phyloP scores from a whole-genome alignment of 2,888 invertebrate species.

The Lithosia quadra region DNA sequence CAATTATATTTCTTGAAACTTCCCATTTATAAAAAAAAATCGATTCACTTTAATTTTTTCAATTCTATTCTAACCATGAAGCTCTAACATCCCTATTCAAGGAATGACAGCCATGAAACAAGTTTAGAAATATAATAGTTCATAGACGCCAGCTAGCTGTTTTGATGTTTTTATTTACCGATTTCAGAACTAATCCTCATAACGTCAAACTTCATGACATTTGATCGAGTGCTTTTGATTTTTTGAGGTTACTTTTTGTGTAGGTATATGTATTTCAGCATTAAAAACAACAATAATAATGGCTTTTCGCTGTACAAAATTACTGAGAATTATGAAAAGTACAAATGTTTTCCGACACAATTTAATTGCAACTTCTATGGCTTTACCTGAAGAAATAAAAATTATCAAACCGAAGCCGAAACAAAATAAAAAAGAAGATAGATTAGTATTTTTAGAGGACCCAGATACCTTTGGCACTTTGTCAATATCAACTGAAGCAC shows the following conservation, averaged over 20 bases:
- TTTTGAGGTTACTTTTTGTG: conserved; percentile 34
- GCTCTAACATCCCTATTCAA: too few species aligned
- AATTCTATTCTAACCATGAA: too few species aligned
- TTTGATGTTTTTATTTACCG: background rate
- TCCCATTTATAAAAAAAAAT: too few species aligned
- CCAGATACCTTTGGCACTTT: conserved; percentile 88
- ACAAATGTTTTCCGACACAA: conserved; percentile 52
- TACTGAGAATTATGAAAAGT: conserved; percentile 59
- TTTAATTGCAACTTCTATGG: conserved; percentile 51
- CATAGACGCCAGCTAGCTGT: too few species aligned
- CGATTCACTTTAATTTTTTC: too few species aligned
- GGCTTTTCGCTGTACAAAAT: conserved; percentile 65
- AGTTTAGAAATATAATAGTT: background rate
- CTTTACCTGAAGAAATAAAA: conserved; percentile 50
- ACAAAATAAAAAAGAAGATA: conserved; percentile 69
- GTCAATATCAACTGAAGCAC: conserved; percentile 54
- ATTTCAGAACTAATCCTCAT: background rate
- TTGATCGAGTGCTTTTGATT: too few species aligned
- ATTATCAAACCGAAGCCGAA: conserved; percentile 55
- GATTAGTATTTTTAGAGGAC: conserved; percentile 75
- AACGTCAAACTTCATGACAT: background rate
- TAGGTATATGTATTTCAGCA: too few species aligned
- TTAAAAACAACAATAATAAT: conserved; percentile 41
- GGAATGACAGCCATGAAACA: too few species aligned
- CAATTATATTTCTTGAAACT: too few species aligned